A percentile compares a stretch with the other conserved stretches of the same genome.
Evolutionary conservation across 1,140 invertebrate genomes (phyloP).

Genomic region (Drosophila setifemur): DNA sequence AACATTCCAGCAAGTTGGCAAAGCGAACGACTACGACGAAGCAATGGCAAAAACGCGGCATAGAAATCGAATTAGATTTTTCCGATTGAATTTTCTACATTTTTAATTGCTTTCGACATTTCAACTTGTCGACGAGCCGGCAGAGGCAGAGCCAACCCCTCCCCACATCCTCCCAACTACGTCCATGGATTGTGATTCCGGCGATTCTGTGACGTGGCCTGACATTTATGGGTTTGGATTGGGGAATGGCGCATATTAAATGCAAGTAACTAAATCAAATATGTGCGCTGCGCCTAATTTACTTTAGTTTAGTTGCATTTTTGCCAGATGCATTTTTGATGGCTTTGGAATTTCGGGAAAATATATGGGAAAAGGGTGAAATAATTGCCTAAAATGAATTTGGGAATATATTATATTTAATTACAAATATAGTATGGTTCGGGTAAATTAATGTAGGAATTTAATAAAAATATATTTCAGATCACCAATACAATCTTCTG

Average conservation of each 20-base stretch:
- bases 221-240: slow-evolving; percentile 60
- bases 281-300: slow-evolving; percentile 63
- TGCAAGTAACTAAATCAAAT: slow-evolving; percentile 75
- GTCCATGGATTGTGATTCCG: slow-evolving; percentile 55
- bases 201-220: slow-evolving; percentile 62
- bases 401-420: too few species aligned
- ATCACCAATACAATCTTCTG: too few species aligned
- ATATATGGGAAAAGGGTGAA: too few species aligned
- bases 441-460: too few species aligned
- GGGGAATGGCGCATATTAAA: slow-evolving; percentile 50
- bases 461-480: too few species aligned
- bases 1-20: slow-evolving; percentile 67
- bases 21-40: slow-evolving; percentile 46
- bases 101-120: slow-evolving; percentile 81
- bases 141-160: background rate
- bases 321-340: slow-evolving; percentile 43
- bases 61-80: slow-evolving; percentile 81
- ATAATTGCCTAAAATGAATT: too few species aligned
- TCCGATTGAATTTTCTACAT: slow-evolving; percentile 81
- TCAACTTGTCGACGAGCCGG: slow-evolving; percentile 66
- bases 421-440: too few species aligned
- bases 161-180: background rate
- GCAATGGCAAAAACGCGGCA: slow-evolving; percentile 76
- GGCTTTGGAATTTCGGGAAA: too few species aligned
- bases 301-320: slow-evolving; percentile 67